Evolutionary conservation across 2,888 invertebrate genomes (phyloP), one percentile per base, ranked within the genome.

Genomic region (Periphyllus acericola): DNA sequence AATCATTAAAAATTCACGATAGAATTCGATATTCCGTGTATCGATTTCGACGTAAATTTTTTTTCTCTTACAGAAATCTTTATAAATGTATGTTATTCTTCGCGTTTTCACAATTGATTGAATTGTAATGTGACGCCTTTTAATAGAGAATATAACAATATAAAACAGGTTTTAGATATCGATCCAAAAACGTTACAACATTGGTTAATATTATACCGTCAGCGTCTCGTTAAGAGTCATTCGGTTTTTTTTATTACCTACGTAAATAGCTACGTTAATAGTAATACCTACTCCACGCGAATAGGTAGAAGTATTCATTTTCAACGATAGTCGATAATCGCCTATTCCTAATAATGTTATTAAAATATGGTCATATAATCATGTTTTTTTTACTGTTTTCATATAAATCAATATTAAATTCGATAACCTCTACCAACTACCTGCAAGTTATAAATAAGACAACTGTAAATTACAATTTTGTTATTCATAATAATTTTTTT

Each of bases 121-220:
- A 83, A 72, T 72, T 52, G 71, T 82, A 82, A 82, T 46, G 82
- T 82, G 82, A 82, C 82, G 82, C 82, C 82, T 82, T 82, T 82
- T 82, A 71, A 71, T 71, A 71, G 17, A 19, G 25, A 71, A 52
- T 25, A 80, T 66, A 80, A 80, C 60, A 60, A 80, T 80, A 36
- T 71, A 46, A 83, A 83, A 83, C 82, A 34, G 72, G 82, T 72
- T 83, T 82, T 83, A 29, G 8, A 52, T 55, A 55, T 83, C 34
- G n/a, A 17, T 72, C 72, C 82, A 72, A 72, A 83, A 83, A 34
- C 52, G 34, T 82, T 52, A 17, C 4, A n/a, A 82, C 82, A 72
- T 72, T 14, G 71, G 71, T 82, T 52, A 52, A 82, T 3, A 71
- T 71, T 82, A 71, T 72, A 52, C n/a, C 25, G 52, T 34, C 34